Conservation (phyloP, 2,113 vertebrate genomes). For the Salvelinus namaycush region DNA sequence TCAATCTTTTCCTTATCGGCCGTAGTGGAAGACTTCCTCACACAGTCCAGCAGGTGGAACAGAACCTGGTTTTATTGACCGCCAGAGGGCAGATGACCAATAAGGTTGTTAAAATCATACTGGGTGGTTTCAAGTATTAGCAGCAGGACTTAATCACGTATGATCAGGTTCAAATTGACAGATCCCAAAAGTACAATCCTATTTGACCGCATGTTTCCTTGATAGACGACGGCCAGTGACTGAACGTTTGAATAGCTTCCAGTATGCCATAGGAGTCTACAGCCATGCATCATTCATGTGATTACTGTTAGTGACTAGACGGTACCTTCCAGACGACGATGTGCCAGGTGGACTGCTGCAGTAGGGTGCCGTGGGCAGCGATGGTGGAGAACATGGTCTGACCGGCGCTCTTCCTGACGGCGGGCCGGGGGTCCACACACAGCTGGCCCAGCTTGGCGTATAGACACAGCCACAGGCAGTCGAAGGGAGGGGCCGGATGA, state of each 20-base stretch:
- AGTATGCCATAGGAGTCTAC: too few species aligned
- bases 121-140: too few species aligned
- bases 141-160: too few species aligned
- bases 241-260: too few species aligned
- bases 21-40: conserved; percentile 93
- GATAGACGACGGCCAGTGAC: too few species aligned
- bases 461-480: conserved; percentile 96
- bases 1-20: conserved; percentile 99
- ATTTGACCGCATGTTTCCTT: too few species aligned
- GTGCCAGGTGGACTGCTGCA: conserved; percentile 95
- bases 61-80: conserved; percentile 79
- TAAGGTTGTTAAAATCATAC: too few species aligned
- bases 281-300: too few species aligned
- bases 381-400: conserved; percentile 97
- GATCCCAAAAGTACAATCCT: too few species aligned
- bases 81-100: too few species aligned
- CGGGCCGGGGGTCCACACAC: conserved; percentile 93
- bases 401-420: conserved; percentile 94
- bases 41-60: conserved; percentile 90
- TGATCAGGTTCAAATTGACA: too few species aligned
- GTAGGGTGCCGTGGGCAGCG: conserved; percentile 91
- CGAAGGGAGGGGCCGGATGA: conserved; percentile 94
- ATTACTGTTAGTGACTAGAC: too few species aligned
- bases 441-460: conserved; percentile 95
- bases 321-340: conserved; percentile 94